Base-by-base conservation (phyloP, 2,888 invertebrate genomes). In the Perizoma affinitatum region DNA sequence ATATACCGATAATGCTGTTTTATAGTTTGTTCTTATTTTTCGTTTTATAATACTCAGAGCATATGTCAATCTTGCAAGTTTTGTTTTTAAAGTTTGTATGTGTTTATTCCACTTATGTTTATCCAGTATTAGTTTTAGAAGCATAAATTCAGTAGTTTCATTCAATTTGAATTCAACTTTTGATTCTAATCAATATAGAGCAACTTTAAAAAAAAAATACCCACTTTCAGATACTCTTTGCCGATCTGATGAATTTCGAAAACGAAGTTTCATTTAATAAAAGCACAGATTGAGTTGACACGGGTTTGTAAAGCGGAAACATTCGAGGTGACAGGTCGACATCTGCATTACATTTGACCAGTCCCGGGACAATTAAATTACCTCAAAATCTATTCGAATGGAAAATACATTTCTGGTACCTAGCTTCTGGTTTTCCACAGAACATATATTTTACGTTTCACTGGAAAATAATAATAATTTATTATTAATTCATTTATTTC, bases 291-390 rank as follows among this genome's bases (percentile, higher is more conserved):
- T 61, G 52, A 54, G 67, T 61, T 74, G 70, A 75, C 67, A 66
- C 55, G 68, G 72, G 70, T 73, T 45, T 33, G n/a, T n/a, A 42
- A 51, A 49, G 63, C 60, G 60, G 38, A 59, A 57, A 69, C 61
- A 57, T 58, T 54, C 54, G 61, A 57, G 60, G 54, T 58, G 73
- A 70, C 70, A 69, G 69, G 60, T 69, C 65, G 73, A 70, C 66
- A 63, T 45, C 35, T 46, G 50, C 53, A 54, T 58, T 66, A 62
- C 63, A 65, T 58, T 45, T 61, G 43, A 54, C 56, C 53, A 56
- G 57, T 65, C 69, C 62, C 34, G 63, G 66, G 68, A 36, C 1
- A 22, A 63, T 60, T 67, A 65, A 63, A 69, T 68, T 66, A 54
- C 51, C 46, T n/a, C 4, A 3, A 45, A 50, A 59, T 36, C 56